These are phyloP conservation scores for Leptinotarsa lineolata DNA, from an alignment of 1,140 invertebrate genomes.

Conservation along the genomic window DNA sequence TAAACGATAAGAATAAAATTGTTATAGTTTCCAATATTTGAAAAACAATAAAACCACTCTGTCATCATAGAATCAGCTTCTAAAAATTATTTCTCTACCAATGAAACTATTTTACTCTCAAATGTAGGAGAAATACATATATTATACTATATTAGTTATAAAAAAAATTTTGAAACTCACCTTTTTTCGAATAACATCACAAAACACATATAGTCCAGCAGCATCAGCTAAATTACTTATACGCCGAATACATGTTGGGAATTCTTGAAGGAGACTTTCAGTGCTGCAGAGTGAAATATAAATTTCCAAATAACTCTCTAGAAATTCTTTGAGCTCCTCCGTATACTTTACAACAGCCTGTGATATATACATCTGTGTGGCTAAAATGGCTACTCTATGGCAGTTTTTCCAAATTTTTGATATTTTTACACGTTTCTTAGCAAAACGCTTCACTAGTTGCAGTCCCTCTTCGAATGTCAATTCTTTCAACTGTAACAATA, in stretches of 20 bases:
- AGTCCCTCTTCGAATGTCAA: slow-evolving; percentile 47
- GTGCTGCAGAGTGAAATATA: slow-evolving; percentile 36
- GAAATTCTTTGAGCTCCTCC: slow-evolving; percentile 41
- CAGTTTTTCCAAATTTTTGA: slow-evolving; percentile 53
- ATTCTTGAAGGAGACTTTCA: slow-evolving; percentile 37
- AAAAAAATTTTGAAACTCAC: slow-evolving; percentile 35
- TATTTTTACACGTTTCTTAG: slow-evolving; percentile 51
- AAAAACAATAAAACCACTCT: too few relatives aligned
- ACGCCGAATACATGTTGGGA: slow-evolving; percentile 44
- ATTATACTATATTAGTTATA: too few relatives aligned
- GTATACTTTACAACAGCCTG: slow-evolving; percentile 49
- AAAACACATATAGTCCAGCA: slow-evolving; percentile 49
- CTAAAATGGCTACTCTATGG: slow-evolving; percentile 48
- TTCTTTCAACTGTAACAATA: slow-evolving; percentile 49
- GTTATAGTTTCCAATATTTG: too few relatives aligned
- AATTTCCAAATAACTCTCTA: slow-evolving; percentile 44
- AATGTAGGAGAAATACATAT: too few relatives aligned
- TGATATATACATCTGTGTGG: slow-evolving; percentile 49
- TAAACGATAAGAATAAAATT: too few relatives aligned
- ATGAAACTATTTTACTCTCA: too few relatives aligned
- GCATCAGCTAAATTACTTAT: slow-evolving; percentile 50
- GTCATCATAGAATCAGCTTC: too few relatives aligned
- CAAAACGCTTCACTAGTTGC: slow-evolving; percentile 50
- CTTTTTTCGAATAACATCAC: slow-evolving; percentile 48
- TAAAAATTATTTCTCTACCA: too few relatives aligned